phyloP scores from a whole-genome alignment of 2,797 vertebrate species.

The Notamacropus eugenii region DNA sequence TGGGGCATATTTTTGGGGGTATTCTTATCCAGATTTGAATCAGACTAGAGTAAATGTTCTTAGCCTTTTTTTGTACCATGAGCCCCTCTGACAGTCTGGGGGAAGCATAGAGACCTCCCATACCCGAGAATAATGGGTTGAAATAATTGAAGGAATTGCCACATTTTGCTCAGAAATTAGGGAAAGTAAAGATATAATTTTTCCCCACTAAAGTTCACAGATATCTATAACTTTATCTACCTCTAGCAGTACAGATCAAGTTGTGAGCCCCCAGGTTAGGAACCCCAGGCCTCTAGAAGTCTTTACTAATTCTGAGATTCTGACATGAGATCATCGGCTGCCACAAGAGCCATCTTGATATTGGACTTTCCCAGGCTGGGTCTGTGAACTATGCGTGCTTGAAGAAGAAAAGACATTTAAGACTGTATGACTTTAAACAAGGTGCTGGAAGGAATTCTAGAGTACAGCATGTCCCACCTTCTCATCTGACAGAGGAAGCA shows the following conservation, averaged over 20 bases:
- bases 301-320: not conserved
- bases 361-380: not conserved
- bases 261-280: not conserved
- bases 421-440: not conserved
- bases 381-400: not conserved
- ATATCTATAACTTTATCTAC: not conserved
- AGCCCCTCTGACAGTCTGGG: not conserved
- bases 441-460: not conserved
- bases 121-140: not conserved
- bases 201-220: not conserved
- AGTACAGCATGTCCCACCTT: not conserved
- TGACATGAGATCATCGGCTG: not conserved
- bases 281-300: not conserved
- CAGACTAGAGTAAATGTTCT: not conserved
- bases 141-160: not conserved
- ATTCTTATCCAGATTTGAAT: not conserved
- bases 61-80: not conserved
- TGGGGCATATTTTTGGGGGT: not conserved
- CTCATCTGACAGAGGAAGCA: not conserved
- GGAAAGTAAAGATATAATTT: not conserved
- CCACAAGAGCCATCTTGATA: not conserved
- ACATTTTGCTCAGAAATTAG: not conserved
- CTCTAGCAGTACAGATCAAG: not conserved
- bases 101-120: not conserved
- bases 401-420: rapidly evolving